Evolutionary conservation across 2,797 vertebrate genomes (phyloP).

Genomic region (Microctenopoma steveboyesi): DNA sequence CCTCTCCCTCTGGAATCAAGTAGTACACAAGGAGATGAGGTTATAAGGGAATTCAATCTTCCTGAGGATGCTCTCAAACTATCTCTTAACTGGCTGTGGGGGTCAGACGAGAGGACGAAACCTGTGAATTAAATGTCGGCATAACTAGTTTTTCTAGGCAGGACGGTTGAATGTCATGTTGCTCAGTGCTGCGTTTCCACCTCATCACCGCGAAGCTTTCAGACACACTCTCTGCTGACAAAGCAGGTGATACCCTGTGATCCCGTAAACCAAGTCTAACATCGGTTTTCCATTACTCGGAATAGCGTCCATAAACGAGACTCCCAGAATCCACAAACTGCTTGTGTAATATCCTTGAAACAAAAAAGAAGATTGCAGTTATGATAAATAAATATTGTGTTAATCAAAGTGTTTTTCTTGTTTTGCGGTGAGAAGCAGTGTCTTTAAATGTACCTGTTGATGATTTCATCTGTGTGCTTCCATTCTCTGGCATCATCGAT

Average conservation of each 20-base stretch:
- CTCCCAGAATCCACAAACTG: constrained; percentile 1
- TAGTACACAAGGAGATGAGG: constrained; percentile 53
- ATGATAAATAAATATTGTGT: too few species aligned
- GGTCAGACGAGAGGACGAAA: constrained; percentile 50
- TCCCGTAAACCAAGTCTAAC: constrained; percentile 25
- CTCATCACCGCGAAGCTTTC: constrained; percentile 35
- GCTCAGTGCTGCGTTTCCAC: constrained; percentile 37
- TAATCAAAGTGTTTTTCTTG: too few species aligned
- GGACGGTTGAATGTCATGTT: constrained; percentile 59
- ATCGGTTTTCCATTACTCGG: constrained; percentile 31
- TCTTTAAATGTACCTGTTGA: too few species aligned
- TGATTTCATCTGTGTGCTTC: too few species aligned
- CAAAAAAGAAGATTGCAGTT: too few species aligned
- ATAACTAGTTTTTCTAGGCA: constrained; percentile 45
- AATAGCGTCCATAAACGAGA: constrained; percentile 24
- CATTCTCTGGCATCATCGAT: too few species aligned
- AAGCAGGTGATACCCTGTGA: constrained; percentile 31
- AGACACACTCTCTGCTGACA: constrained; percentile 48
- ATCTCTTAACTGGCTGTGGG: constrained; percentile 44
- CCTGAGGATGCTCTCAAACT: constrained; percentile 55
- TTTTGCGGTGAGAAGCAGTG: too few species aligned
- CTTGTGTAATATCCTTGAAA: background rate
- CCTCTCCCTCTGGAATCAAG: constrained; percentile 47
- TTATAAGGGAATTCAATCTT: constrained; percentile 58
- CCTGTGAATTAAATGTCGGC: constrained; percentile 62